Conservation (phyloP, 2,797 vertebrate genomes). For the Falco peregrinus region DNA sequence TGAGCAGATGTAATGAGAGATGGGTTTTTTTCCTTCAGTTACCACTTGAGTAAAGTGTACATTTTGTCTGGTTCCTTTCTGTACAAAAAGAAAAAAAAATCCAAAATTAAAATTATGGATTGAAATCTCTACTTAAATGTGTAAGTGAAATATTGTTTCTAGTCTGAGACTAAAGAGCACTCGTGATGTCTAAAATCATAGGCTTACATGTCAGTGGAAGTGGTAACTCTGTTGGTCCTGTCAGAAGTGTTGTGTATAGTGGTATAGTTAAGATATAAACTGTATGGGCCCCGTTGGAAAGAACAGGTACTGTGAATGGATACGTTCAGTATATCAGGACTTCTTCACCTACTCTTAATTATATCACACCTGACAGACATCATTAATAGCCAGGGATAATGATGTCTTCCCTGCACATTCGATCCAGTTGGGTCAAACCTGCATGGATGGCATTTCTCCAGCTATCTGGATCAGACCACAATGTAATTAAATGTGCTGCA, state of each 20-base stretch:
- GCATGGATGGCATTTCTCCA: accelerated
- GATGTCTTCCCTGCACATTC: neutral
- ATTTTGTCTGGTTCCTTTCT: neutral
- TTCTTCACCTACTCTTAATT: neutral
- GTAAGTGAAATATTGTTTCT: neutral
- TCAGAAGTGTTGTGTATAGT: neutral
- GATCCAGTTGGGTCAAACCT: neutral
- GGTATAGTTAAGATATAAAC: neutral
- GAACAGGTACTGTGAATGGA: neutral
- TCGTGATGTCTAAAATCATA: neutral
- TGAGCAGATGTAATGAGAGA: neutral
- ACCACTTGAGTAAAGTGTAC: neutral
- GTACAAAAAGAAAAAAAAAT: neutral
- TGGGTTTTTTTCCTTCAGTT: neutral
- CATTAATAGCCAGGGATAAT: neutral
- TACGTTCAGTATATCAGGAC: neutral
- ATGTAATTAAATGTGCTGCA: neutral
- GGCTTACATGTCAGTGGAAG: neutral
- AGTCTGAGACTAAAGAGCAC: neutral
- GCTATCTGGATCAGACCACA: neutral
- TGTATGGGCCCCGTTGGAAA: neutral
- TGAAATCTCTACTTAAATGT: neutral
- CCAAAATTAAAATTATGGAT: neutral
- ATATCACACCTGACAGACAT: neutral
- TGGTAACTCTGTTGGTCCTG: neutral